Conservation (phyloP, 2,113 vertebrate genomes). For the Macroglossus sobrinus region DNA sequence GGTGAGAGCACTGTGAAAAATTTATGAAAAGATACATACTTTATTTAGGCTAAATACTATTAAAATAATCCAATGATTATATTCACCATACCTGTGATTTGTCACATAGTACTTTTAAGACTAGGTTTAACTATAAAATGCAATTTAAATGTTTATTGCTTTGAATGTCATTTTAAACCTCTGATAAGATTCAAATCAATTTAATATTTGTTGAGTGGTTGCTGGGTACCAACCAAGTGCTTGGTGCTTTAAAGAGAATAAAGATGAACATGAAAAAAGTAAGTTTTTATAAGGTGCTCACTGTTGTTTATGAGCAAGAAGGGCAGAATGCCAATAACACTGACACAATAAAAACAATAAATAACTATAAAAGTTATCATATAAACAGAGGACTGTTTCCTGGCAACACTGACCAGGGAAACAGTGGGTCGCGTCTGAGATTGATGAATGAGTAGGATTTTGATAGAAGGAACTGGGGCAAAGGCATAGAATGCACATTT, state of each 20-base stretch:
- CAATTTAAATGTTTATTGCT: not conserved
- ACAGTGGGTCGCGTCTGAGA: not conserved
- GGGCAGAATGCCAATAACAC: not conserved
- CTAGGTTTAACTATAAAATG: not conserved
- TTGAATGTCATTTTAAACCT: not conserved
- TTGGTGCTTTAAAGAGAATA: not conserved
- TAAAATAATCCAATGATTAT: not conserved
- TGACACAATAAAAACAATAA: not conserved
- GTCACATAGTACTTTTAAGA: not conserved
- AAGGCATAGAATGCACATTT: not conserved
- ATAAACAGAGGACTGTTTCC: not conserved
- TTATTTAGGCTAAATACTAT: slow-evolving; percentile 6
- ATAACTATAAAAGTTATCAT: not conserved
- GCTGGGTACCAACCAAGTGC: not conserved
- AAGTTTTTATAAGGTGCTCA: not conserved
- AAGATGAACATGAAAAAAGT: not conserved
- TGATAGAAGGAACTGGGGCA: not conserved
- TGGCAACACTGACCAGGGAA: not conserved
- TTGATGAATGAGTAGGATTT: not conserved
- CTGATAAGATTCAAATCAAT: not conserved
- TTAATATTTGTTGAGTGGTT: not conserved
- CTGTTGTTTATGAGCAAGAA: not conserved
- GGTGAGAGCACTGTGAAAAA: slow-evolving; percentile 17
- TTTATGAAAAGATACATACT: not conserved
- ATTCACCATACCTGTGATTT: not conserved